These are phyloP conservation scores for Pyxicephalus adspersus DNA, from an alignment of 2,113 vertebrate genomes.

Conservation along the genomic window DNA sequence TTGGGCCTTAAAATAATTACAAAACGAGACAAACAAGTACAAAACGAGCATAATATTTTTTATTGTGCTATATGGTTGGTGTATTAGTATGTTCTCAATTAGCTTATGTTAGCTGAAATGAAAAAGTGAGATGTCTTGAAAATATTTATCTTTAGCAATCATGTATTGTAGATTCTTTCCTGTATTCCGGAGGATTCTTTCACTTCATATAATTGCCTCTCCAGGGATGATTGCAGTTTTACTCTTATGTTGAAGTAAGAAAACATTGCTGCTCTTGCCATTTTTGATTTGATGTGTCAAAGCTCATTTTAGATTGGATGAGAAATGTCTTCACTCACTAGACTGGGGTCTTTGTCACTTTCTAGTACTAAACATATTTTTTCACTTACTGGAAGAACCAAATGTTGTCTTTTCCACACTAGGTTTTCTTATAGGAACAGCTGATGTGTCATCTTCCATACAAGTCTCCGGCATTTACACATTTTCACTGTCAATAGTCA, in stretches of 20 bases:
- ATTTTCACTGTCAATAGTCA: too few relatives aligned
- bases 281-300: background rate
- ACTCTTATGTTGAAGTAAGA: background rate
- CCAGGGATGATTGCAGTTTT: constrained; percentile 18
- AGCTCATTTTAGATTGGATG: constrained; percentile 13
- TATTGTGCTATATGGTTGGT: constrained; percentile 2
- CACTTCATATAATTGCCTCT: constrained; percentile 33
- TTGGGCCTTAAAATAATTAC: too few relatives aligned
- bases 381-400: too few relatives aligned
- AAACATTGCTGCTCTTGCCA: background rate
- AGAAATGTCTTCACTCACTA: background rate
- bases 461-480: too few relatives aligned
- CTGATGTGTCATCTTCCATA: too few relatives aligned
- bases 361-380: background rate
- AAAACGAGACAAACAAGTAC: too few relatives aligned
- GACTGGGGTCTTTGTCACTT: background rate
- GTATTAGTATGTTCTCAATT: constrained; percentile 18
- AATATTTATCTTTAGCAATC: constrained; percentile 20
- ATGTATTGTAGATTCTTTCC: background rate
- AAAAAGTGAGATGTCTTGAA: background rate
- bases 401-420: too few relatives aligned
- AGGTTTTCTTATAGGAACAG: too few relatives aligned
- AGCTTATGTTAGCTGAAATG: background rate
- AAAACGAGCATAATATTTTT: too few relatives aligned
- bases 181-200: constrained; percentile 9